Evolutionary conservation across 2,888 invertebrate genomes (phyloP).

Genomic region (Parapristionchus giblindavisi): DNA sequence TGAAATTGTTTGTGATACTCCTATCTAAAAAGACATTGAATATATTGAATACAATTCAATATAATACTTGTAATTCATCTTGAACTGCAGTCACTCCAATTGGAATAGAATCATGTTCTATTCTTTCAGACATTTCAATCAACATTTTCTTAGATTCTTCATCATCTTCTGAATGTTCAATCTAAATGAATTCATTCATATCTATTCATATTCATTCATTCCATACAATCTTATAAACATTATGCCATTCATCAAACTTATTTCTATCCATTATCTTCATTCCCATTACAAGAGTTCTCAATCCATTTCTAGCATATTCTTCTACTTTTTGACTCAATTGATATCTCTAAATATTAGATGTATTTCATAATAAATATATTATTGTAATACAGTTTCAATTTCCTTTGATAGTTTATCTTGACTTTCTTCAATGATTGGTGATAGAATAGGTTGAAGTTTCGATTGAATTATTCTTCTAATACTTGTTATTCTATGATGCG

Average conservation of each 20-base stretch:
- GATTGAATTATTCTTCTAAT: conserved; percentile 14
- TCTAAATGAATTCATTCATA: not conserved
- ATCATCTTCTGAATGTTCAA: not conserved
- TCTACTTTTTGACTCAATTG: conserved; percentile 40
- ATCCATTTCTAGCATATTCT: conserved; percentile 56
- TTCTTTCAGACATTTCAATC: conserved; percentile 80
- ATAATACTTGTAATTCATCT: conserved; percentile 71
- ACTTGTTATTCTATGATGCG: conserved; percentile 22
- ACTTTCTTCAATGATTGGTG: not conserved
- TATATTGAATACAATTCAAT: not conserved
- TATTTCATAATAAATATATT: no score
- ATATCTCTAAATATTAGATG: no score
- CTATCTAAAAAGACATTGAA: conserved; percentile 75
- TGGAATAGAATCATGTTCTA: conserved; percentile 83
- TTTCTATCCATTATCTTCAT: conserved; percentile 76
- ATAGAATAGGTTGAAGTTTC: not conserved
- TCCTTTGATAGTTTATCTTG: not conserved
- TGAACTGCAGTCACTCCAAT: conserved; percentile 77
- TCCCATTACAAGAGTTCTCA: conserved; percentile 72
- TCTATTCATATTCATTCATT: not conserved
- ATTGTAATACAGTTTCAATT: no score
- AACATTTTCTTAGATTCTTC: not conserved
- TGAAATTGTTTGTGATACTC: conserved; percentile 88
- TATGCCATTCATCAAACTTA: conserved; percentile 77
- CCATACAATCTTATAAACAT: not conserved